phyloP scores from a whole-genome alignment of 1,140 invertebrate species.

The Periplaneta americana region DNA sequence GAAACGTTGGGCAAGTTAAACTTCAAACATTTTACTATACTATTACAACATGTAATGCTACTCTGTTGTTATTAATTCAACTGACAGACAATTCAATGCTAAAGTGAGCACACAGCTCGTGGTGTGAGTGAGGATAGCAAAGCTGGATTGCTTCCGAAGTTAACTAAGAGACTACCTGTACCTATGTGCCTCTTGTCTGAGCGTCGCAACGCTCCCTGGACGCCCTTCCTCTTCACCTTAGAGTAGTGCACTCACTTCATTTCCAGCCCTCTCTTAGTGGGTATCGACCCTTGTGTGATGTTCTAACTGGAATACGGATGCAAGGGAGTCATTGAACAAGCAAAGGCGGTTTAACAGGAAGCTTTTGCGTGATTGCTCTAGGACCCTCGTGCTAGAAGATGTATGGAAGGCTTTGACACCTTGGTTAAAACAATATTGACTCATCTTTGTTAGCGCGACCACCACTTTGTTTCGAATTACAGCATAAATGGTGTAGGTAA shows the following conservation, averaged over 20 bases:
- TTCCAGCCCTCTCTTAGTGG: neutral
- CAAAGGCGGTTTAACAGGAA: neutral
- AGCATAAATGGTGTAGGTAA: neutral
- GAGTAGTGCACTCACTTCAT: neutral
- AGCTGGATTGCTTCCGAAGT: too few species aligned
- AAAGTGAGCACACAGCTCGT: too few species aligned
- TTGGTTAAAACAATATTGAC: neutral
- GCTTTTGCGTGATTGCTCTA: neutral
- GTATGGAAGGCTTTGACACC: neutral
- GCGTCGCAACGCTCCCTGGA: neutral
- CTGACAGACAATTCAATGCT: too few species aligned
- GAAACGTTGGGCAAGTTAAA: too few species aligned
- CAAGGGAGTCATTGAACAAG: neutral
- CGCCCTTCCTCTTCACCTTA: neutral
- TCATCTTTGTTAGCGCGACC: neutral
- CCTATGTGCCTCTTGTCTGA: neutral
- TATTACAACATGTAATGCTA: too few species aligned
- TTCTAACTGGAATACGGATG: neutral
- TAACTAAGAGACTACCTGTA: too few species aligned
- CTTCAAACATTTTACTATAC: too few species aligned
- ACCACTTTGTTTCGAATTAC: neutral
- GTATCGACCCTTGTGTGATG: neutral
- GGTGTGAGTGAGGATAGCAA: too few species aligned
- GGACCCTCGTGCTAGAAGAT: neutral
- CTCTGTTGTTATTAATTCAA: too few species aligned